phyloP scores from a whole-genome alignment of 2,888 invertebrate species.

The Catocala nupta region DNA sequence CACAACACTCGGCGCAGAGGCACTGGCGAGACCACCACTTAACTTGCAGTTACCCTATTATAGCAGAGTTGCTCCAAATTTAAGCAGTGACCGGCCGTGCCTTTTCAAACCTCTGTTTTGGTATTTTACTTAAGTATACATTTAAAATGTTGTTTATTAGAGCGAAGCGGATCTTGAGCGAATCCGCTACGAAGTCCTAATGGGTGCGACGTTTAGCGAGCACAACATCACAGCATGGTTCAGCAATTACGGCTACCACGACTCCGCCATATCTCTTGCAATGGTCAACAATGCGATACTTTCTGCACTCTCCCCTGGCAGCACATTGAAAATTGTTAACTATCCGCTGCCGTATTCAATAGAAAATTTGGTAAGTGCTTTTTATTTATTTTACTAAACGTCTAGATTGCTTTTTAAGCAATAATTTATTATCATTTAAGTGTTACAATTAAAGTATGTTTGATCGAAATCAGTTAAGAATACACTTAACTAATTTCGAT shows the following conservation, averaged over 20 bases:
- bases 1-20: too few relatives aligned
- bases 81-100: too few relatives aligned
- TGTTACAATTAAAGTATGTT: too few relatives aligned
- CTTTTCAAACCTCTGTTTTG: too few relatives aligned
- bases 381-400: neutral
- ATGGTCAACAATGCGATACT: conserved; percentile 89
- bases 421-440: too few relatives aligned
- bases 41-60: too few relatives aligned
- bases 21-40: too few relatives aligned
- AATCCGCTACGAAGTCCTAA: conserved; percentile 84
- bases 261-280: conserved; percentile 90
- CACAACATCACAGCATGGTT: conserved; percentile 89
- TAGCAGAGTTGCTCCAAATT: too few relatives aligned
- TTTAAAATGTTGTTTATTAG: conserved; percentile 47
- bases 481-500: too few relatives aligned
- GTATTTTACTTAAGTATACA: neutral
- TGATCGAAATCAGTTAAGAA: too few relatives aligned
- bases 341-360: conserved; percentile 90
- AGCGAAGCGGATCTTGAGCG: conserved; percentile 69
- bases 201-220: conserved; percentile 86
- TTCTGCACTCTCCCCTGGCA: conserved; percentile 74
- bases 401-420: too few relatives aligned
- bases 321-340: conserved; percentile 86
- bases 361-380: conserved; percentile 84
- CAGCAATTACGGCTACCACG: conserved; percentile 93